Evolutionary conservation across 2,113 vertebrate species (phyloP).

Genomic region (Trogon surrucura): DNA sequence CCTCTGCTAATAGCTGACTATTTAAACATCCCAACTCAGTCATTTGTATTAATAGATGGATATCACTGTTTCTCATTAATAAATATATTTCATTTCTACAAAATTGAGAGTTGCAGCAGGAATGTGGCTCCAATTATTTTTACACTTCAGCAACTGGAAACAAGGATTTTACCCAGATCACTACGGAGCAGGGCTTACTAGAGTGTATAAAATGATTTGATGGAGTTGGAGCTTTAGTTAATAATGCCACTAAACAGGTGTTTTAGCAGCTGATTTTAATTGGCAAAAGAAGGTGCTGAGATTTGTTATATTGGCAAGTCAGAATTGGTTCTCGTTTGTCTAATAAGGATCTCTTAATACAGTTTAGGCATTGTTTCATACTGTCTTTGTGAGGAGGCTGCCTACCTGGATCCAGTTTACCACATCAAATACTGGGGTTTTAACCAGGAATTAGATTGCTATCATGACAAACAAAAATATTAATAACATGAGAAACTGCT

Average conservation of each 20-base stretch:
- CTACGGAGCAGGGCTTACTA: neutral
- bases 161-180: neutral
- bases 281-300: neutral
- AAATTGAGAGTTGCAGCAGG: neutral
- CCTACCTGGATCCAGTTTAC: neutral
- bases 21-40: neutral
- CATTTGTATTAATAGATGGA: neutral
- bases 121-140: constrained; percentile 2
- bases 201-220: neutral
- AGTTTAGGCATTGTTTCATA: neutral
- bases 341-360: neutral
- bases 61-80: neutral
- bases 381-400: neutral
- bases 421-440: neutral
- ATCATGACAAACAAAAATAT: neutral
- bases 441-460: neutral
- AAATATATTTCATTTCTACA: neutral
- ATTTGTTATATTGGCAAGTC: neutral
- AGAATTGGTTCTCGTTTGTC: neutral
- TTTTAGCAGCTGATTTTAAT: neutral
- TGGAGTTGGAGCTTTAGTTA: neutral
- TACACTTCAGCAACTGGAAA: neutral
- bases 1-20: neutral
- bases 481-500: neutral
- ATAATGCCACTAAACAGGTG: neutral